Evolutionary conservation across 2,888 invertebrate species (phyloP).

Genomic region (Xanthia icteritia): DNA sequence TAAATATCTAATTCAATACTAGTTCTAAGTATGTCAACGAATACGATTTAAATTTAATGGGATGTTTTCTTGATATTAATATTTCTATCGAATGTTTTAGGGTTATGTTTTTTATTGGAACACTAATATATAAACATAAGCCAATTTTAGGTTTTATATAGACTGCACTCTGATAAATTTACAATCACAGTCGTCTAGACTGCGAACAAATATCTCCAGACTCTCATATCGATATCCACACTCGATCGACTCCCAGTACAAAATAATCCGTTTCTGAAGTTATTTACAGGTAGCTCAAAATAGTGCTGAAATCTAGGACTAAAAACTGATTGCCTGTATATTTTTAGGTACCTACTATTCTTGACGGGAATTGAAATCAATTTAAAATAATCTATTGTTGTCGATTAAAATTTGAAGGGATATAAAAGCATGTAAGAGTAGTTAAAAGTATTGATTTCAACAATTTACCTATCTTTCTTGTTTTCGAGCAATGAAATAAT

Average conservation of each 20-base stretch:
- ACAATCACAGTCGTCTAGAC: background rate
- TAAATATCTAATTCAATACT: background rate
- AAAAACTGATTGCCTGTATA: background rate
- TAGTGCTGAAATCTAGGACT: background rate
- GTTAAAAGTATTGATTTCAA: background rate
- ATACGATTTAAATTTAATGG: background rate
- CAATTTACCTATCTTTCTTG: no score
- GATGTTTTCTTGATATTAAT: background rate
- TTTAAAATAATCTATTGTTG: background rate
- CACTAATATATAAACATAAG: background rate
- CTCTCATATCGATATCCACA: background rate
- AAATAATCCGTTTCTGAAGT: background rate
- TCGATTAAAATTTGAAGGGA: background rate
- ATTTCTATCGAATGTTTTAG: slow-evolving; percentile 10
- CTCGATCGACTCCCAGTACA: background rate
- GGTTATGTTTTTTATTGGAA: slow-evolving; percentile 10
- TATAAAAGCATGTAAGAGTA: background rate
- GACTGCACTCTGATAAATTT: background rate
- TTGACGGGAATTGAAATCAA: background rate
- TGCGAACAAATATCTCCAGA: background rate
- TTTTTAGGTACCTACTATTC: background rate
- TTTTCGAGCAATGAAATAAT: background rate
- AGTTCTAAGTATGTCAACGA: background rate
- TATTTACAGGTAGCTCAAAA: slow-evolving; percentile 1
- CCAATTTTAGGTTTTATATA: background rate